Percentiles rank a stretch among this genome's conserved stretches.
These are phyloP conservation scores for Microtus pennsylvanicus DNA, from an alignment of 2,113 vertebrate species.

Conservation along the genomic window DNA sequence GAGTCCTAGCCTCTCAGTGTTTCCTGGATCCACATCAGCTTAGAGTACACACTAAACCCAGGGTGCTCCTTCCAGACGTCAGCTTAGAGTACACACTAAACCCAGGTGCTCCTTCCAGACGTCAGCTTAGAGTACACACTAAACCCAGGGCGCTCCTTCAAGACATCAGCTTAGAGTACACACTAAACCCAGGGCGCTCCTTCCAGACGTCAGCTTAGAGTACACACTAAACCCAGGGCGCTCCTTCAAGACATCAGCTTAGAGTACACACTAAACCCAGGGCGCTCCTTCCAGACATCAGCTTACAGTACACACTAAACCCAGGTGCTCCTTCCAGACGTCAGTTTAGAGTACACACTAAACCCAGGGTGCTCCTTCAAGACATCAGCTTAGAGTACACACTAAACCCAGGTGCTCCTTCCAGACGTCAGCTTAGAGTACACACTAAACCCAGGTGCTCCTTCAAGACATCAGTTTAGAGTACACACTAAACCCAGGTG, in stretches of 20 bases:
- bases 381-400: no score
- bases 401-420: no score
- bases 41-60: neutral
- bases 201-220: accelerated
- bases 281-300: no score
- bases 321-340: neutral
- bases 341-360: neutral
- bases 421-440: neutral
- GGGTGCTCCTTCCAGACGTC: accelerated
- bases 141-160: no score
- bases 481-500: no score
- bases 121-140: no score
- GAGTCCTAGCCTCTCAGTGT: neutral
- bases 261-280: neutral
- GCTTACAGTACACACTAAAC: neutral
- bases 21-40: neutral
- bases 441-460: no score
- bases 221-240: neutral
- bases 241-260: accelerated
- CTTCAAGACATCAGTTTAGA: neutral
- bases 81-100: neutral
- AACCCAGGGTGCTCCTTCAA: neutral
- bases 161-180: neutral
- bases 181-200: neutral
- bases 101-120: accelerated